These are phyloP conservation scores for Holcopasites calliopsidis DNA, from an alignment of 1,140 invertebrate genomes.

Conservation along the genomic window DNA sequence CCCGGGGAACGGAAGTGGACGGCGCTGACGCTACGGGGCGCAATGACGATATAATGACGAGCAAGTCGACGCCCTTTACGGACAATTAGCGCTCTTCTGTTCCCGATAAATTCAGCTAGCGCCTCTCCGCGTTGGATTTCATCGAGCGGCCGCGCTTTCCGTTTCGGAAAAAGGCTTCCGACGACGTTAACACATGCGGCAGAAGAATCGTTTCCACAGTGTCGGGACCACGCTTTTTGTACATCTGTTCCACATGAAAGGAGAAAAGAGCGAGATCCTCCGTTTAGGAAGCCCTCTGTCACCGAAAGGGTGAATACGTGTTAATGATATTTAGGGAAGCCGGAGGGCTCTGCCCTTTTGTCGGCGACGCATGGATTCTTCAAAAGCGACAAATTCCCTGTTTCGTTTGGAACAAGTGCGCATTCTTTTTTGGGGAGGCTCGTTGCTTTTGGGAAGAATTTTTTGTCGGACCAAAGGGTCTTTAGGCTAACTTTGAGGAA, in stretches of 20 bases:
- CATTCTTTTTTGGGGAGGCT: neutral
- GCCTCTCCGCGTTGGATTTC: slow-evolving; percentile 44
- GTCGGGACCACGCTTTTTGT: slow-evolving; percentile 37
- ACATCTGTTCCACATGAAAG: slow-evolving; percentile 70
- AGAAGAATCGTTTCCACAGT: slow-evolving; percentile 31
- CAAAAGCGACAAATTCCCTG: neutral
- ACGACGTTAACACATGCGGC: slow-evolving; percentile 58
- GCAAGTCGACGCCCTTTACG: slow-evolving; percentile 51
- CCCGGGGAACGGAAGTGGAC: slow-evolving; percentile 35
- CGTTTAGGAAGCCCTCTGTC: slow-evolving; percentile 54
- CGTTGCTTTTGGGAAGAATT: no score
- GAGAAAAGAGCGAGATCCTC: slow-evolving; percentile 35
- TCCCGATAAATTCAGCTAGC: slow-evolving; percentile 66
- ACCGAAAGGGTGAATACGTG: slow-evolving; percentile 48
- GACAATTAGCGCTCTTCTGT: slow-evolving; percentile 60
- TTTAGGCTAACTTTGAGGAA: no score
- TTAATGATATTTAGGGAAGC: slow-evolving; percentile 48
- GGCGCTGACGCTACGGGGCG: slow-evolving; percentile 16
- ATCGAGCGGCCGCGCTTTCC: slow-evolving; percentile 46
- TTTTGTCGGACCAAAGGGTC: no score
- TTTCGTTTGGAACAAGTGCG: neutral
- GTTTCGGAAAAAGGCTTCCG: slow-evolving; percentile 42
- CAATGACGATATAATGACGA: slow-evolving; percentile 59
- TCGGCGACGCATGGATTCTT: neutral
- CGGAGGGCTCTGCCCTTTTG: slow-evolving; percentile 34